These are phyloP conservation scores for Crocallis elinguaria DNA, from an alignment of 2,888 invertebrate species.

Conservation along the genomic window DNA sequence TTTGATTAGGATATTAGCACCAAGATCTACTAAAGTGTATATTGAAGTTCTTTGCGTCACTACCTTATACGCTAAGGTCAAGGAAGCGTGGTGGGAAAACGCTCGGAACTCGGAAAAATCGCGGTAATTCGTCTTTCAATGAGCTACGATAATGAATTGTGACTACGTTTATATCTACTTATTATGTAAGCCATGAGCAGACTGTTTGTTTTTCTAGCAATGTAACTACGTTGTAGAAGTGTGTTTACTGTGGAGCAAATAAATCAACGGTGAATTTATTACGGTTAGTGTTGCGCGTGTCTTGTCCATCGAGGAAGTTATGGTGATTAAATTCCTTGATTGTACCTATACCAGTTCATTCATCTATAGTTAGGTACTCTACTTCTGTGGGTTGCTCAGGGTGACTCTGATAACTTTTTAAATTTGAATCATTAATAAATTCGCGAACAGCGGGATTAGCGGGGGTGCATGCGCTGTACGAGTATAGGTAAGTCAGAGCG, in stretches of 20 bases:
- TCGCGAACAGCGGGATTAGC: too few relatives aligned
- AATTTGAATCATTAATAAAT: too few relatives aligned
- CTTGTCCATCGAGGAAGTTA: not conserved
- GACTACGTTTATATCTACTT: not conserved
- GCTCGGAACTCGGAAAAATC: slow-evolving; percentile 8
- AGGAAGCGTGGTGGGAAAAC: slow-evolving; percentile 17
- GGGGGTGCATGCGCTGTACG: too few relatives aligned
- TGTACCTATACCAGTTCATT: too few relatives aligned
- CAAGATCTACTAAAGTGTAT: too few relatives aligned
- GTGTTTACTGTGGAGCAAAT: not conserved
- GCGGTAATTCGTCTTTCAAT: slow-evolving; percentile 9
- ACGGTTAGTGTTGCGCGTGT: not conserved
- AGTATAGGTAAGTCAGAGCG: too few relatives aligned
- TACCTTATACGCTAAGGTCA: slow-evolving; percentile 20
- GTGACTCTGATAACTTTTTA: too few relatives aligned
- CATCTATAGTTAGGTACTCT: too few relatives aligned
- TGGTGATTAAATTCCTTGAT: not conserved
- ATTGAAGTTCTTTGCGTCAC: slow-evolving; percentile 2
- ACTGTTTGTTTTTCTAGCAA: slow-evolving; percentile 8
- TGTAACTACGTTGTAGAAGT: slow-evolving; percentile 8
- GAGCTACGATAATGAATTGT: slow-evolving; percentile 6
- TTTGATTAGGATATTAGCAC: slow-evolving; percentile 22
- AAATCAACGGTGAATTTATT: slow-evolving; percentile 4
- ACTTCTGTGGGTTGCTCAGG: too few relatives aligned
- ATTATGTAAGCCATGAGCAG: slow-evolving; percentile 19